Percentiles rank a stretch among this genome's conserved stretches.
Conservation (phyloP, 1,140 invertebrate genomes). For the Brachionus asplanchnoidis region DNA sequence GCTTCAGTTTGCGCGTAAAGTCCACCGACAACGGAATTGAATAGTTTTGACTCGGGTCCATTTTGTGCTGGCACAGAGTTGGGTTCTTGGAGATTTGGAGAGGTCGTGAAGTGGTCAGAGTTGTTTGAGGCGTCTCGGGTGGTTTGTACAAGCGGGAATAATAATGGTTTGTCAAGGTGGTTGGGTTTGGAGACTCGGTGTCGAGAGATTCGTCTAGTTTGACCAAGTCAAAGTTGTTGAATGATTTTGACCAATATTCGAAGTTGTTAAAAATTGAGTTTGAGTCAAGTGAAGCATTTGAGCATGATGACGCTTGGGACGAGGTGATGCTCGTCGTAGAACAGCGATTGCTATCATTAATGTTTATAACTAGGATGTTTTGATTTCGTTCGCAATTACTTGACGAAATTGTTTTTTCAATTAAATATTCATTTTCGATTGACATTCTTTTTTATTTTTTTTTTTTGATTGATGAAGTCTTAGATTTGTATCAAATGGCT, state of each 20-base stretch:
- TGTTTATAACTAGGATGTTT: constrained; percentile 17
- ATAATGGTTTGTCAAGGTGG: not conserved
- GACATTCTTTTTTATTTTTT: not conserved
- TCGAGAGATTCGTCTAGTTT: not conserved
- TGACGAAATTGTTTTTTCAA: constrained; percentile 12
- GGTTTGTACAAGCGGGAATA: not conserved
- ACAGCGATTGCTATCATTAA: not conserved
- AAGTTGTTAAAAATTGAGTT: constrained; percentile 3
- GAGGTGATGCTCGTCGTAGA: not conserved
- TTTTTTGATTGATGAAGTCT: not conserved
- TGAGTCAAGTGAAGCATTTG: constrained; percentile 31
- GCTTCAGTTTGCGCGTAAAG: constrained; percentile 14
- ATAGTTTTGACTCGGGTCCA: not conserved
- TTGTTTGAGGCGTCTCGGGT: not conserved
- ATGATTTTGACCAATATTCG: constrained; percentile 33
- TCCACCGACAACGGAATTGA: constrained; percentile 24
- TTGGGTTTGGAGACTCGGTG: not conserved
- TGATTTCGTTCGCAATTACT: not conserved
- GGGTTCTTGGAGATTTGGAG: too few species aligned
- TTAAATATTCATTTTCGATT: constrained; percentile 21
- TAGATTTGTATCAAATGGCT: not conserved
- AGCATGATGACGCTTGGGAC: not conserved
- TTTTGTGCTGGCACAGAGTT: not conserved
- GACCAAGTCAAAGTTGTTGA: constrained; percentile 7
- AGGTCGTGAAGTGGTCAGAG: not conserved